Conservation (phyloP, 2,888 invertebrate species). For the Drosophila conformis region DNA sequence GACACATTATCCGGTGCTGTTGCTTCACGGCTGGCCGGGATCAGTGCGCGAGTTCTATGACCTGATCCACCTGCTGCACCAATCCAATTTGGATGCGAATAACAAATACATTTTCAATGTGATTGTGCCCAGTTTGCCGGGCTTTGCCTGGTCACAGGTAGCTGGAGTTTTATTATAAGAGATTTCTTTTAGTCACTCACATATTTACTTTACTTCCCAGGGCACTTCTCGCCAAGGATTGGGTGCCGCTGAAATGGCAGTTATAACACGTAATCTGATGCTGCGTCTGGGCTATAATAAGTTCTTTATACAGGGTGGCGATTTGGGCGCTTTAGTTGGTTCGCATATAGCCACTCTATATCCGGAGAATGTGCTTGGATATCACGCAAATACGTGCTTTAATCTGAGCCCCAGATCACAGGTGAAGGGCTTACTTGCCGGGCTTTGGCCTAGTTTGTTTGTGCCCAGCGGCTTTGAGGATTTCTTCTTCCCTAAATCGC, state of each 20-base stretch:
- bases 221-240: conserved; percentile 82
- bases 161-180: conserved; percentile 49
- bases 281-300: conserved; percentile 87
- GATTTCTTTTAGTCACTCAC: neutral
- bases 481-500: conserved; percentile 85
- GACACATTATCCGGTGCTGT: conserved; percentile 82
- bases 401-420: conserved; percentile 74
- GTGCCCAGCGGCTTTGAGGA: conserved; percentile 86
- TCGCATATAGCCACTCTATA: conserved; percentile 88
- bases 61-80: conserved; percentile 89
- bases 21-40: conserved; percentile 96
- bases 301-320: conserved; percentile 91
- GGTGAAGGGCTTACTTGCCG: conserved; percentile 85
- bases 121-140: conserved; percentile 86
- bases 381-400: conserved; percentile 88
- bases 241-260: conserved; percentile 86
- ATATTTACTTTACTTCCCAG: conserved; percentile 71
- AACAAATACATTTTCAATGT: conserved; percentile 87
- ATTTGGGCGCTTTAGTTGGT: conserved; percentile 91
- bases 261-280: conserved; percentile 89
- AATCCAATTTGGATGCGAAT: conserved; percentile 83
- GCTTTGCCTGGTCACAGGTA: conserved; percentile 85
- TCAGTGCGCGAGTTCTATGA: conserved; percentile 94
- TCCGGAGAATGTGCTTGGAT: conserved; percentile 87
- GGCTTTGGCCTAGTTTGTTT: conserved; percentile 87